A percentile compares a stretch with the other conserved stretches of the same genome.
Conservation (phyloP, 2,888 invertebrate genomes). For the Synergus umbraculus region DNA sequence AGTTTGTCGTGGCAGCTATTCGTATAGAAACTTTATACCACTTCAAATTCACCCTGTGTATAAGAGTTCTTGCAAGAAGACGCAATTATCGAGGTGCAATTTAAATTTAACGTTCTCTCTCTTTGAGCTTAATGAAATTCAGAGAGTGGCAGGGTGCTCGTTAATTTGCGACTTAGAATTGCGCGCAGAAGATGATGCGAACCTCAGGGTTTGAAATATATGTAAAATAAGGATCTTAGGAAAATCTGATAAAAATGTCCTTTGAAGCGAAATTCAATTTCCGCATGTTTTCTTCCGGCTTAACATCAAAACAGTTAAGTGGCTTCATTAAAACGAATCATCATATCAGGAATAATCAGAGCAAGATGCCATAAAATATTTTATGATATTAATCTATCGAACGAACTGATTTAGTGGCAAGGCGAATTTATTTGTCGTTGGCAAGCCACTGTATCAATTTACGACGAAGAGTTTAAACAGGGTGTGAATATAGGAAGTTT, state of each 20-base stretch:
- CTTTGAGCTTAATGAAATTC: slow-evolving; percentile 35
- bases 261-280: neutral
- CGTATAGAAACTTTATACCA: slow-evolving; percentile 23
- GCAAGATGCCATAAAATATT: neutral
- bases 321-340: neutral
- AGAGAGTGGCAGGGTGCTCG: slow-evolving; percentile 33
- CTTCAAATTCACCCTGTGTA: slow-evolving; percentile 28
- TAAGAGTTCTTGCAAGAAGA: slow-evolving; percentile 37
- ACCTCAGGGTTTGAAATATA: neutral
- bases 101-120: slow-evolving; percentile 40
- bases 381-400: neutral
- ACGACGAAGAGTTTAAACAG: slow-evolving; percentile 24
- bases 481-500: slow-evolving; percentile 36
- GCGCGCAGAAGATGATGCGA: neutral
- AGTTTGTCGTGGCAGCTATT: slow-evolving; percentile 31
- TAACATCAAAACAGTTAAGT: neutral
- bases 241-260: neutral
- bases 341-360: neutral
- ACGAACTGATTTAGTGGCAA: neutral
- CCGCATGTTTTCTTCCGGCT: neutral
- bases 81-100: slow-evolving; percentile 40
- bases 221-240: neutral
- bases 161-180: slow-evolving; percentile 27
- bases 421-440: slow-evolving; percentile 18
- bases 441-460: slow-evolving; percentile 31